Conservation (phyloP, 2,797 vertebrate genomes). For the Eidolon dupreanum region DNA sequence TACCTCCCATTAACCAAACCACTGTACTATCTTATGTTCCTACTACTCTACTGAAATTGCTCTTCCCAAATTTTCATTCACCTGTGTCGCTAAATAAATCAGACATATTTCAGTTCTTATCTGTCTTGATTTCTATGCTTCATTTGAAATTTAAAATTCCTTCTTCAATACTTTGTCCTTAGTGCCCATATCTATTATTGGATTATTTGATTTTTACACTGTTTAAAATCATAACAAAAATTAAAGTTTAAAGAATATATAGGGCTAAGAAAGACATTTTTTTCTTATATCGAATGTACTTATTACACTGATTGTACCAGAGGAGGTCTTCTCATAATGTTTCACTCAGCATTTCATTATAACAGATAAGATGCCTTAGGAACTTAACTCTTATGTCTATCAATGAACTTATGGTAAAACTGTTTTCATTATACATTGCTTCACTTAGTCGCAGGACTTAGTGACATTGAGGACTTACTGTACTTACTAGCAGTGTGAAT, state of each 20-base stretch:
- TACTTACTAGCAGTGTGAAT: background rate
- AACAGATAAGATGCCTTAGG: background rate
- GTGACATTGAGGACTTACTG: background rate
- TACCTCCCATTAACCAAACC: background rate
- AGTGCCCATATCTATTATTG: background rate
- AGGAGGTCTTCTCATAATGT: background rate
- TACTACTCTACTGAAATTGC: background rate
- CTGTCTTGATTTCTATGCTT: background rate
- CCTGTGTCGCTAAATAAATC: background rate
- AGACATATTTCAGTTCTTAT: background rate
- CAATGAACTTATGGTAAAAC: background rate
- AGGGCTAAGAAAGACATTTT: background rate
- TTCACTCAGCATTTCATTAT: background rate
- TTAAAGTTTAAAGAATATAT: background rate
- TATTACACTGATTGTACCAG: background rate
- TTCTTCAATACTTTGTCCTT: background rate
- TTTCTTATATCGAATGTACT: background rate
- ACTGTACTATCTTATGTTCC: background rate
- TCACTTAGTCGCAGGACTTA: background rate
- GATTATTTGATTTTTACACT: background rate
- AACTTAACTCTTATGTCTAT: background rate
- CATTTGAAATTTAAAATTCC: background rate
- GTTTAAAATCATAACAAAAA: background rate
- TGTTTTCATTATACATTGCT: background rate
- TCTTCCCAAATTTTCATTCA: background rate